These are phyloP conservation scores for Anolis sagrei DNA, from an alignment of 2,113 vertebrate genomes.

Conservation along the genomic window DNA sequence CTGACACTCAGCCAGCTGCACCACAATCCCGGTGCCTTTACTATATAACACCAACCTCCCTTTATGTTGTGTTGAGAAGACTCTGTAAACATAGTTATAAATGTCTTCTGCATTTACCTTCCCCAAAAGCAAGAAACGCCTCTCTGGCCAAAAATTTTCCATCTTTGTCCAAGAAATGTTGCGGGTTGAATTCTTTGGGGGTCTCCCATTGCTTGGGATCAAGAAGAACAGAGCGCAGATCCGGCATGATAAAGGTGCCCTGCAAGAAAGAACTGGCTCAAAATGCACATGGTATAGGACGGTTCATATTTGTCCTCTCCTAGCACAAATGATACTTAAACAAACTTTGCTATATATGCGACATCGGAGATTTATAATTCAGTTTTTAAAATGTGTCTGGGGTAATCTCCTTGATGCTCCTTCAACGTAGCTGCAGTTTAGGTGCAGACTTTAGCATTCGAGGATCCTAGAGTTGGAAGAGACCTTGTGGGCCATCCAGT, in stretches of 20 bases:
- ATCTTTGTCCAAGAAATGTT: conserved; percentile 20
- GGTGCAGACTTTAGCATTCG: no score
- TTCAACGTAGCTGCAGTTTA: no score
- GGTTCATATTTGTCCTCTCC: no score
- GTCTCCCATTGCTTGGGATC: conserved; percentile 12
- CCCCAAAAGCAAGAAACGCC: neutral
- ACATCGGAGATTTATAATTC: no score
- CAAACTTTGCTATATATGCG: neutral
- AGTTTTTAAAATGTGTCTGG: no score
- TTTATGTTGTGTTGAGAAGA: no score
- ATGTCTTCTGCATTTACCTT: conserved; percentile 1
- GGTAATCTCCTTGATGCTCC: no score
- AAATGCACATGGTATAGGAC: neutral
- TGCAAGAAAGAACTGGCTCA: neutral
- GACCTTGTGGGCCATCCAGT: no score
- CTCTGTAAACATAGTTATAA: neutral
- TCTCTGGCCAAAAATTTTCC: conserved; percentile 3
- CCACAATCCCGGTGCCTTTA: no score
- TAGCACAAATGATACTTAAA: neutral
- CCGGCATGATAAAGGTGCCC: neutral
- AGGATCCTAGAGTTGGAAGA: no score
- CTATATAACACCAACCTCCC: no score
- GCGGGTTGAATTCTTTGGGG: conserved; percentile 5
- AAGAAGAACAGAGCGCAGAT: conserved; percentile 1
- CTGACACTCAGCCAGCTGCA: no score